Evolutionary conservation across 2,888 invertebrate species (phyloP), one percentile per base, ranked within the genome.

Genomic region (Ophion ellenae): DNA sequence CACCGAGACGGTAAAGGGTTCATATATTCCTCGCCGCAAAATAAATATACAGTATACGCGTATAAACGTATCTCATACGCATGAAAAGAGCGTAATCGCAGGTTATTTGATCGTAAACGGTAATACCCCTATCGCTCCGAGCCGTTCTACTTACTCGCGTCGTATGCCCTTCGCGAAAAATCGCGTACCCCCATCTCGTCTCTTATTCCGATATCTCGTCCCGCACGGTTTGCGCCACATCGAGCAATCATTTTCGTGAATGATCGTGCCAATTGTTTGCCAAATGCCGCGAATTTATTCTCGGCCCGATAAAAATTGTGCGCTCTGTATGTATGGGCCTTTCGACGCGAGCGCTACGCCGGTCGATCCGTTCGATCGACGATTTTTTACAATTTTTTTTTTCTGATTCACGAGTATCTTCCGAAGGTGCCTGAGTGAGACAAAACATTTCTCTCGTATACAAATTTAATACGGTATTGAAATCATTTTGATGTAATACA

Each of bases 101-200:
- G 92, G 86, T 93, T 93, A 93, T 93, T 93, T 91, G 89, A 90
- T 92, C 92, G 91, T 90, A 90, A 89, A 91, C 91, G 90, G 92
- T 93, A 93, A 93, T 92, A 91, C 83, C 64, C 83, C 80, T 53
- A 53, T 79, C 89, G 90, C 92, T 91, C 90, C 88, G 89, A 90
- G 90, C 91, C 90, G 91, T 90, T 91, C 92, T 91, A 92, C 93
- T 92, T 93, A 90, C 89, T 89, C 90, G 90, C 89, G 91, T 91
- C 91, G 73, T 53, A 91, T 91, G 89, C 83, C 76, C 84, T 82
- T 83, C 84, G 87, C 74, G 59, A 84, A 84, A 84, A 64, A 66
- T 63, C 78, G 45, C 75, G 59, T 78, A 78, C 71, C 32, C 63
- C 67, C 70, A 71, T 66, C 69, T 78, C 64, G 53, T 36, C 73